phyloP scores from a whole-genome alignment of 2,113 vertebrate genomes.

The Dasyurus viverrinus region DNA sequence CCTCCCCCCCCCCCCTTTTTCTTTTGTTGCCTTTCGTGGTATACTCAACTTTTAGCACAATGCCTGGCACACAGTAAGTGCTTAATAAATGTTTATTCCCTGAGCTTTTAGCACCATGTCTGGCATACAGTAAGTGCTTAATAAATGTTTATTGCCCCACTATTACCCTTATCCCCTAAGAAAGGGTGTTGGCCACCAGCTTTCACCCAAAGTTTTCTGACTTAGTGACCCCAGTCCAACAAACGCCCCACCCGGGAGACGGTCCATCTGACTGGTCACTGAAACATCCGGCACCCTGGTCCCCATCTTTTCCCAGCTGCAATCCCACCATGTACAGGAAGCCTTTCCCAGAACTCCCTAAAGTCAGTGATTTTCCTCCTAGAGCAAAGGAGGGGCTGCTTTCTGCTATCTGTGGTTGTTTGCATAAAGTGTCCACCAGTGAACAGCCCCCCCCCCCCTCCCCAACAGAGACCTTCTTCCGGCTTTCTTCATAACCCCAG shows the following conservation, averaged over 20 bases:
- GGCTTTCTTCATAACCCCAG: background rate
- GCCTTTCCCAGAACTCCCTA: too few relatives aligned
- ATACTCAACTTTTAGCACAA: background rate
- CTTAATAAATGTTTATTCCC: background rate
- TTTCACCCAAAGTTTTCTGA: background rate
- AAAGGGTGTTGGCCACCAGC: background rate
- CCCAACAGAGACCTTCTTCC: background rate
- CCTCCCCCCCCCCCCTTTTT: too few relatives aligned
- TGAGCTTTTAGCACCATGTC: background rate
- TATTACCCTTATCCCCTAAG: background rate
- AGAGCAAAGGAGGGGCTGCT: background rate
- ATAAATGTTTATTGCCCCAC: background rate
- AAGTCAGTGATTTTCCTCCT: background rate
- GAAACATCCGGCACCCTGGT: background rate
- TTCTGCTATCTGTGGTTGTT: background rate
- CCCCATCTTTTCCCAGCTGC: background rate
- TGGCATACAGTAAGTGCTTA: background rate
- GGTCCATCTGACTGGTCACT: background rate
- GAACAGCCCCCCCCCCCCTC: background rate
- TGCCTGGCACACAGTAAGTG: background rate
- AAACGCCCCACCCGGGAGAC: background rate
- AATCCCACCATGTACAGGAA: too few relatives aligned
- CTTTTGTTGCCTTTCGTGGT: background rate
- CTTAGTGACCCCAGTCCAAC: background rate
- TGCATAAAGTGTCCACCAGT: background rate